A percentile compares a stretch with the other conserved stretches of the same genome.
phyloP scores from a whole-genome alignment of 53 echinoderm and acorn worm species.

The Paelopatides confundens region DNA sequence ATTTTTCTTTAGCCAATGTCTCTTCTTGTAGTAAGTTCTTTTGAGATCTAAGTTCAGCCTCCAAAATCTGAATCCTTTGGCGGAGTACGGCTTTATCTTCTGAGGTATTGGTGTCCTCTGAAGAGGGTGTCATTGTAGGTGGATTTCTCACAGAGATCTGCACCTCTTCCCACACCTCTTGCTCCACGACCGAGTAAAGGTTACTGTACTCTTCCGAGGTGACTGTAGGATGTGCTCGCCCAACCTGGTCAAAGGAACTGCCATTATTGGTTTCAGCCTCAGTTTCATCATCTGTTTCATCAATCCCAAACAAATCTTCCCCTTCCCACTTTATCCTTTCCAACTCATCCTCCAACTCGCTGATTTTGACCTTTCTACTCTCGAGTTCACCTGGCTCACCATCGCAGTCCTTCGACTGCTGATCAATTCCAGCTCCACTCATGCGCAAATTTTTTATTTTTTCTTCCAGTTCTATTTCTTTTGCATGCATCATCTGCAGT shows the following conservation, averaged over 20 bases:
- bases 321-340: constrained; percentile 41
- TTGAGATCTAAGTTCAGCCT: constrained; percentile 21
- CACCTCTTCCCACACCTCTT: constrained; percentile 45
- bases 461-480: constrained; percentile 24
- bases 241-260: neutral
- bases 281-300: neutral
- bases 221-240: neutral
- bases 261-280: neutral
- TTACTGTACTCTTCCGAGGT: neutral
- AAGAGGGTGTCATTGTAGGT: neutral
- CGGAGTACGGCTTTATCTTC: neutral
- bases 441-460: neutral
- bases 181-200: constrained; percentile 23
- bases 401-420: neutral
- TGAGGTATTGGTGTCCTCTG: neutral
- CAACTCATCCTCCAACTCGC: constrained; percentile 43
- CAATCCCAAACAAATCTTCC: neutral
- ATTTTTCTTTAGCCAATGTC: constrained; percentile 32
- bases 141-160: neutral
- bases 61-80: constrained; percentile 20
- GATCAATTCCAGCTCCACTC: neutral
- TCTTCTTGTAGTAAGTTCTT: constrained; percentile 37
- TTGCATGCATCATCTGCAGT: neutral
- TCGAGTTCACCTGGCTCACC: neutral
- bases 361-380: constrained; percentile 39